These are phyloP conservation scores for Anarsia innoxiella DNA, from an alignment of 2,888 invertebrate species.

Conservation along the genomic window DNA sequence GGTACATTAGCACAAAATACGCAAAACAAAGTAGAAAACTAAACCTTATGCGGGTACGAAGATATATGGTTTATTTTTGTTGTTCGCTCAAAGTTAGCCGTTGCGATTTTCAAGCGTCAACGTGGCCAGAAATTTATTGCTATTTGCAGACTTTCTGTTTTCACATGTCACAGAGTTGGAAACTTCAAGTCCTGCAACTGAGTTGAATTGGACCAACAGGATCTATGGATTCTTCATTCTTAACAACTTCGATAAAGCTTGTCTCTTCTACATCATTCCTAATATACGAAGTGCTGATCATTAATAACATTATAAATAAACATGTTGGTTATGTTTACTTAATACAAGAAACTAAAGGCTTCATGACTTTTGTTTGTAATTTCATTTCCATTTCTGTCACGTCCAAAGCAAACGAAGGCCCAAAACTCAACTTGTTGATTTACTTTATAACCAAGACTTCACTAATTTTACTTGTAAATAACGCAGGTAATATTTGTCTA, in stretches of 20 bases:
- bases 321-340: too few species aligned
- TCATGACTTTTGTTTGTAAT: constrained; percentile 6
- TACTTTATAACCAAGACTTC: constrained; percentile 19
- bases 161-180: constrained; percentile 52
- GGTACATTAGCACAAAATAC: constrained; percentile 7
- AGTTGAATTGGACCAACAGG: constrained; percentile 6
- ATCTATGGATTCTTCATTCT: constrained; percentile 1
- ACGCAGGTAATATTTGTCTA: constrained; percentile 38
- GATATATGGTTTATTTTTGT: constrained; percentile 66
- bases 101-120: constrained; percentile 63
- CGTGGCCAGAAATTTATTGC: constrained; percentile 64
- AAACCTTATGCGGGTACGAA: constrained; percentile 41
- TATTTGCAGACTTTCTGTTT: constrained; percentile 61
- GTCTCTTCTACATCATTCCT: too few species aligned
- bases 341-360: too few species aligned
- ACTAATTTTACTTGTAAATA: constrained; percentile 41
- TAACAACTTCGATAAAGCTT: not conserved
- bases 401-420: constrained; percentile 1
- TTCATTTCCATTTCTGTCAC: constrained; percentile 9
- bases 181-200: constrained; percentile 3
- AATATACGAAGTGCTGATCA: too few species aligned
- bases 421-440: constrained; percentile 8
- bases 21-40: constrained; percentile 30
- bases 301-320: too few species aligned
- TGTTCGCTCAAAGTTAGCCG: constrained; percentile 54